Conservation (phyloP, 2,113 vertebrate species). For the Tretioscincus oriximinensis region DNA sequence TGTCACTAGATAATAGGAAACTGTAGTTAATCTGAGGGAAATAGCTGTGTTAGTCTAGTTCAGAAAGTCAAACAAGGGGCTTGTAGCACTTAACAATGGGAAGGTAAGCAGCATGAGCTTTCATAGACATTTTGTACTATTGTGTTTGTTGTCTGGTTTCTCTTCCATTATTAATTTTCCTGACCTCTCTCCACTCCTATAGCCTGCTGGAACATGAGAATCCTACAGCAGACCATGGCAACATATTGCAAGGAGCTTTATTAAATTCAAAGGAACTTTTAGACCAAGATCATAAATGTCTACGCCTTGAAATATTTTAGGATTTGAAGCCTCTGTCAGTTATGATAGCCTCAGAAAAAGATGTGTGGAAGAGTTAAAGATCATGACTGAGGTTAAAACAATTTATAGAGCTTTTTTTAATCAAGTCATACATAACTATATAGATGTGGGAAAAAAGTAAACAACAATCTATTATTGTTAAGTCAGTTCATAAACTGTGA, state of each 20-base stretch:
- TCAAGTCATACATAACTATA: background rate
- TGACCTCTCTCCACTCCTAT: background rate
- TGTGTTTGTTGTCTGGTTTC: no score
- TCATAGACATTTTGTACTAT: no score
- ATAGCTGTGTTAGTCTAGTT: no score
- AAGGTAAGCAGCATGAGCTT: no score
- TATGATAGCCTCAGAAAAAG: background rate
- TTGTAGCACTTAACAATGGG: no score
- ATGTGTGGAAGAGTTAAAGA: background rate
- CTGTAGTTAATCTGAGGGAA: no score
- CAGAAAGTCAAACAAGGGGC: no score
- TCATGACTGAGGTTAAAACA: background rate
- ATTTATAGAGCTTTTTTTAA: background rate
- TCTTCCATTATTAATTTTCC: background rate
- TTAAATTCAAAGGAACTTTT: conserved; percentile 18
- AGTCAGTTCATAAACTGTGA: conserved; percentile 23
- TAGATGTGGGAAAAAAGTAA: conserved; percentile 28
- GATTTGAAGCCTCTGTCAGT: conserved; percentile 42
- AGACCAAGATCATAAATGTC: background rate
- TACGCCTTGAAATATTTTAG: background rate
- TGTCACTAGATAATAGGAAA: no score
- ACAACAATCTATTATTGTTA: conserved; percentile 19
- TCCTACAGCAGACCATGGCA: background rate
- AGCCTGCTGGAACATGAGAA: background rate
- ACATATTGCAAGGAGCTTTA: conserved; percentile 17